Evolutionary conservation across 2,113 vertebrate genomes (phyloP).

Genomic region (Callorhinus ursinus): DNA sequence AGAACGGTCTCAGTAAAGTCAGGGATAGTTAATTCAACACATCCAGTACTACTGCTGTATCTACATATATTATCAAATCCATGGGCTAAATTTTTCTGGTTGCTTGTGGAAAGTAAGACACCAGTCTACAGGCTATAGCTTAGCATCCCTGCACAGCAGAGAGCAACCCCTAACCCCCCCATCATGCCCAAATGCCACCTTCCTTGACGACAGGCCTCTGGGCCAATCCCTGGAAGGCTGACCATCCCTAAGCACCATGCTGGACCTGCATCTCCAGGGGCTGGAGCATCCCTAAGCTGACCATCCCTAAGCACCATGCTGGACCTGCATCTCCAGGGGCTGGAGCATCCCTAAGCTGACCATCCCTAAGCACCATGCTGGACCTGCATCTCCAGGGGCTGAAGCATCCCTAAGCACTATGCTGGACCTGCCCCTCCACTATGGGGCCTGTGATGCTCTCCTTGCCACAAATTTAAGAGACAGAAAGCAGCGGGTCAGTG

Average conservation of each 20-base stretch:
- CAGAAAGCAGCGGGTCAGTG: neutral
- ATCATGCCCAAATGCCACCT: rapidly evolving
- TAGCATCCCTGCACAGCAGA: neutral
- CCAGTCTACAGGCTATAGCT: neutral
- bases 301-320: neutral
- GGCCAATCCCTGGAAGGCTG: neutral
- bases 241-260: neutral
- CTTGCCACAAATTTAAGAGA: neutral
- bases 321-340: neutral
- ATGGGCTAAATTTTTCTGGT: too few relatives aligned
- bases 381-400: neutral
- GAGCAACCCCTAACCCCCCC: neutral
- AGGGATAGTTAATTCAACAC: neutral
- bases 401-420: too few relatives aligned
- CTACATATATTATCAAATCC: neutral
- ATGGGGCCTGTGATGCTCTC: neutral
- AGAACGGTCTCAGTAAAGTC: neutral
- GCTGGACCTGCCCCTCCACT: neutral
- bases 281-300: neutral
- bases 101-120: neutral
- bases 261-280: neutral
- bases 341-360: neutral
- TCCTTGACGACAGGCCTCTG: neutral
- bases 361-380: neutral
- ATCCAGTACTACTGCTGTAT: neutral